phyloP scores from a whole-genome alignment of 1,140 invertebrate species.

The Pachyrhynchus sulphureomaculatus region DNA sequence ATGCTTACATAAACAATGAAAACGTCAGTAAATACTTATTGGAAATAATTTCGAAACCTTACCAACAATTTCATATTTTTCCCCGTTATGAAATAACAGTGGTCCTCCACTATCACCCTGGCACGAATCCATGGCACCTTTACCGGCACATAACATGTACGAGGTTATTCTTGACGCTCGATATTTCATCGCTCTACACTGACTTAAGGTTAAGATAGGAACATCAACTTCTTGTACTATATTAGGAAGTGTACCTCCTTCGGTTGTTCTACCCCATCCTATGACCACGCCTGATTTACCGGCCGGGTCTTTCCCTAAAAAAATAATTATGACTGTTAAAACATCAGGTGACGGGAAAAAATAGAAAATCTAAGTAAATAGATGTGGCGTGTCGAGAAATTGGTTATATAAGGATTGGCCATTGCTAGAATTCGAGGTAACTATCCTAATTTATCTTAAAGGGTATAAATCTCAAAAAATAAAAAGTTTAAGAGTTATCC shows the following conservation, averaged over 20 bases:
- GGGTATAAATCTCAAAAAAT: too few species aligned
- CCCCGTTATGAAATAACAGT: slow-evolving; percentile 67
- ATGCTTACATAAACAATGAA: too few species aligned
- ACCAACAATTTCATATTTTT: slow-evolving; percentile 76
- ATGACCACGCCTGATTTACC: slow-evolving; percentile 74
- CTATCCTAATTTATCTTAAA: too few species aligned
- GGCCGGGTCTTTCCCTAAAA: slow-evolving; percentile 60
- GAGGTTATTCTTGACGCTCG: slow-evolving; percentile 74
- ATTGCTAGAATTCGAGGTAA: too few species aligned
- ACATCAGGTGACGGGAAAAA: not conserved
- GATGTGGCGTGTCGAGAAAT: too few species aligned
- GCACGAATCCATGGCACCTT: slow-evolving; percentile 78
- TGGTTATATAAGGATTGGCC: too few species aligned
- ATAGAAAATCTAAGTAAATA: not conserved
- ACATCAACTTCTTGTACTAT: slow-evolving; percentile 82
- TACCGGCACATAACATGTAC: slow-evolving; percentile 79
- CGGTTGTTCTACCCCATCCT: slow-evolving; percentile 80
- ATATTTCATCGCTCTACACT: slow-evolving; percentile 81
- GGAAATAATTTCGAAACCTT: too few species aligned
- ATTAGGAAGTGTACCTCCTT: slow-evolving; percentile 77
- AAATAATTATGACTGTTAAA: not conserved
- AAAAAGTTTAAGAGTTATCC: too few species aligned
- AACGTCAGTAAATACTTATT: too few species aligned
- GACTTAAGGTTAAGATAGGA: slow-evolving; percentile 73
- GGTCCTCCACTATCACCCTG: slow-evolving; percentile 85